phyloP scores from a whole-genome alignment of 2,888 invertebrate species.

The Cylloceria caligata region DNA sequence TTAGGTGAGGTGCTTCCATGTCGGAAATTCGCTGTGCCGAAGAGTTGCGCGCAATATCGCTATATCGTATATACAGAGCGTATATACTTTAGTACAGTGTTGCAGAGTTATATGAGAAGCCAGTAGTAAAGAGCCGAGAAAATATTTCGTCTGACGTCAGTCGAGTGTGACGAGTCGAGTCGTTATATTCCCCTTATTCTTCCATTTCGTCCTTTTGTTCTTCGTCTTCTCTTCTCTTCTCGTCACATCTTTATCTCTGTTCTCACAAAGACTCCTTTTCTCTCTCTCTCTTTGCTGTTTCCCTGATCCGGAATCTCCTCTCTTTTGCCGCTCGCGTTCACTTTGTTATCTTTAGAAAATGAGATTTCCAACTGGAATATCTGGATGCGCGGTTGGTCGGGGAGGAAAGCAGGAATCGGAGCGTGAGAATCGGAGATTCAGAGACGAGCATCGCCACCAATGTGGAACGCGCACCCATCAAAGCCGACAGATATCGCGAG shows the following conservation, averaged over 20 bases:
- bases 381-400: slow-evolving; percentile 41
- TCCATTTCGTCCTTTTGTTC: slow-evolving; percentile 45
- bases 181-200: slow-evolving; percentile 40
- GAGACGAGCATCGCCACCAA: slow-evolving; percentile 46
- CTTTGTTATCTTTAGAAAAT: slow-evolving; percentile 68
- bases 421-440: slow-evolving; percentile 62
- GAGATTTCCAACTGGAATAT: slow-evolving; percentile 67
- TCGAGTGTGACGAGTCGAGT: slow-evolving; percentile 39
- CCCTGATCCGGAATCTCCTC: slow-evolving; percentile 24
- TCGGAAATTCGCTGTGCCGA: slow-evolving; percentile 21
- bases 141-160: slow-evolving; percentile 42
- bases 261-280: slow-evolving; percentile 3
- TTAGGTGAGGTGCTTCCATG: neutral
- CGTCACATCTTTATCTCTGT: slow-evolving; percentile 37
- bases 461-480: slow-evolving; percentile 46
- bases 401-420: slow-evolving; percentile 47
- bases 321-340: slow-evolving; percentile 53
- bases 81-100: neutral
- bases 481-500: slow-evolving; percentile 59
- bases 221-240: slow-evolving; percentile 43
- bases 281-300: slow-evolving; percentile 21
- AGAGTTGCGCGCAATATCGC: slow-evolving; percentile 16
- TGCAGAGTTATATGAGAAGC: slow-evolving; percentile 10
- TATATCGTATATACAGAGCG: neutral
- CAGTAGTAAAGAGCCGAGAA: slow-evolving; percentile 9